Evolutionary conservation across 2,113 vertebrate genomes (phyloP).

Genomic region (Merops nubicus): DNA sequence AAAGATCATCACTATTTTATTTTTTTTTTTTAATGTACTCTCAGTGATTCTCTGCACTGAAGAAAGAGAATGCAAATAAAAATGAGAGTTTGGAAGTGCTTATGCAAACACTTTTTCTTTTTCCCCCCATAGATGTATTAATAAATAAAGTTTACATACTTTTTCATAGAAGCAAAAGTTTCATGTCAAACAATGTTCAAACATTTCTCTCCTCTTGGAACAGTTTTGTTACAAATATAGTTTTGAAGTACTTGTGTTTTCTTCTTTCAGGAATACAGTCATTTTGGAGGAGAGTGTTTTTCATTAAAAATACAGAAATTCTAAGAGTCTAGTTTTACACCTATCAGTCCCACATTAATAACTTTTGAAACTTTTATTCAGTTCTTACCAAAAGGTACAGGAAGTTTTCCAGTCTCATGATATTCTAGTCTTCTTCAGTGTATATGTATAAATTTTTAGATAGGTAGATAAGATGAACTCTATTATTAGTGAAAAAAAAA

Average conservation of each 20-base stretch:
- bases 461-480: background rate
- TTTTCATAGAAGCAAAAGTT: background rate
- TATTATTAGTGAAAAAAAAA: background rate
- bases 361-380: background rate
- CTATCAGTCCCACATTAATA: background rate
- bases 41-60: background rate
- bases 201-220: background rate
- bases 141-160: background rate
- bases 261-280: background rate
- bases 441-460: background rate
- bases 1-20: background rate
- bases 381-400: background rate
- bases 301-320: background rate
- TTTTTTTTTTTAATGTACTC: background rate
- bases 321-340: background rate
- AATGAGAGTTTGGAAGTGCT: background rate
- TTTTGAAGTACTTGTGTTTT: background rate
- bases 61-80: background rate
- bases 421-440: background rate
- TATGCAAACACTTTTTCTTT: background rate
- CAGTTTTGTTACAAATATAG: background rate
- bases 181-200: background rate
- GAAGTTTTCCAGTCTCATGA: background rate
- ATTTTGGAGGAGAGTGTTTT: background rate
- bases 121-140: accelerated